Evolutionary conservation across 2,888 invertebrate genomes (phyloP).

Genomic region (Agrotis exclamationis): DNA sequence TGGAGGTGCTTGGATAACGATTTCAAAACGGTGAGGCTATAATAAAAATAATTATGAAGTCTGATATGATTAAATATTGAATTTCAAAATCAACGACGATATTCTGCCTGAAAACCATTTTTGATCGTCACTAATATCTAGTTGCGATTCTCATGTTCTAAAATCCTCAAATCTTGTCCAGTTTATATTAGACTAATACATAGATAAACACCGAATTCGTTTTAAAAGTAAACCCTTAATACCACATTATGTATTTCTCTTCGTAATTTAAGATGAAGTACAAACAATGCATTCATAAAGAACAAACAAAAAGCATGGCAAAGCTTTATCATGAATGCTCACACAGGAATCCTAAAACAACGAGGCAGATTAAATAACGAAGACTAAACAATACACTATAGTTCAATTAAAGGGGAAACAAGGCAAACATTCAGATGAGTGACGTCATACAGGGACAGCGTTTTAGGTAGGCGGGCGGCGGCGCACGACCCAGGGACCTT

Average conservation of each 20-base stretch:
- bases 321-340: constrained; percentile 45
- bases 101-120: not conserved
- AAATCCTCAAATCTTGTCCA: not conserved
- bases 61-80: too few species aligned
- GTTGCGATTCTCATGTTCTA: too few species aligned
- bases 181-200: not conserved
- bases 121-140: too few species aligned
- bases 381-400: constrained; percentile 75
- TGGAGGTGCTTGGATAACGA: not conserved
- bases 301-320: constrained; percentile 41
- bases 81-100: not conserved
- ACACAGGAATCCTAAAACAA: constrained; percentile 58
- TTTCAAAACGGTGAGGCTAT: not conserved
- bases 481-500: constrained; percentile 42
- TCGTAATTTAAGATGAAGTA: constrained; percentile 33
- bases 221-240: not conserved
- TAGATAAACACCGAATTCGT: not conserved
- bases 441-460: constrained; percentile 83
- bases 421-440: constrained; percentile 74
- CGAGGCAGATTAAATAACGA: constrained; percentile 70
- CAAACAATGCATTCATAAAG: constrained; percentile 36
- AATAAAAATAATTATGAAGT: too few species aligned
- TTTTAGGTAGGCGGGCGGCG: constrained; percentile 73
- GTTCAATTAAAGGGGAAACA: constrained; percentile 76
- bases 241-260: constrained; percentile 22